Evolutionary conservation across 1,140 invertebrate species (phyloP), one percentile per base, ranked within the genome.

Genomic region (Ganaspis sp.): DNA sequence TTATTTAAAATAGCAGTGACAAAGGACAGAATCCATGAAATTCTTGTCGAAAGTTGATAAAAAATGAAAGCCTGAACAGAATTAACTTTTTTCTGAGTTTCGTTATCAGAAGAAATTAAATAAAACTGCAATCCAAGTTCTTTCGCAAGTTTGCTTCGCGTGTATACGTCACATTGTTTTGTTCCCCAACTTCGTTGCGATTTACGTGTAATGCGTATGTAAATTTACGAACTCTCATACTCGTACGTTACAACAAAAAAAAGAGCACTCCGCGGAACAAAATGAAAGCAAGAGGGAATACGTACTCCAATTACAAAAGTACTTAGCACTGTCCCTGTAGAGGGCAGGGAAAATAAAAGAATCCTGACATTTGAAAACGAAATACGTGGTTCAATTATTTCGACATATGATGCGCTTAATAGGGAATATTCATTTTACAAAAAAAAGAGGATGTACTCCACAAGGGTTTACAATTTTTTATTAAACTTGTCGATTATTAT

Each of bases 291-390:
- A 26, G 21, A 23, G 19, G 54, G 54, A 58, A 58, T 58, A 58
- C 54, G 21, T 58, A 58, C 54, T 58, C 23, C 54, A 58, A 58
- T 58, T 58, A 58, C 21, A 58, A 58, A 58, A 58, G 54, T 58
- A 58, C 54, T 58, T 58, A 19, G 6, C 54, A 58, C 54, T 58
- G 54, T 58, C 54, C 54, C 23, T 6, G 11, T 58, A 23, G 23
- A 58, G 54, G 21, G 54, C 54, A 26, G 54, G 12, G 9, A 58
- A 58, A 58, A 58, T 58, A 58, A 58, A 58, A 58, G 54, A 58
- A 58, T 58, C 4, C 54, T 26, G 19, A 26, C 54, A 58, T 26
- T 58, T 26, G 11, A 58, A 58, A 58, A 29, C 15, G 9, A 58
- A 58, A 58, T 29, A 26, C 23, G 21, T 58, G 54, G 21, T 26